Conservation (phyloP, 2,888 invertebrate species). For the Ormyrus nitidulus region DNA sequence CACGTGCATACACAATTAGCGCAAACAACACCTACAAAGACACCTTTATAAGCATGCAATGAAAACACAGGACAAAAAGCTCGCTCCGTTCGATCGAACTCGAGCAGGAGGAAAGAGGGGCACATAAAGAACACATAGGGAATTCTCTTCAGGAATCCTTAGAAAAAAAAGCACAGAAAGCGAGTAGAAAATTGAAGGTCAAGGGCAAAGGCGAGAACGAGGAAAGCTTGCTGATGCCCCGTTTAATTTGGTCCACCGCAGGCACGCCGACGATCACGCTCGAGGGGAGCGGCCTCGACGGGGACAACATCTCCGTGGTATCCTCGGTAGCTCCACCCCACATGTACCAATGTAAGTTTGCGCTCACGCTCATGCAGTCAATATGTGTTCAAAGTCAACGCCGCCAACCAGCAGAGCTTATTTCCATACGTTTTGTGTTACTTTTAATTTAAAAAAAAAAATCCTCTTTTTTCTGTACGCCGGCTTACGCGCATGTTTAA, state of each 20-base stretch:
- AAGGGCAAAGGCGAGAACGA: not conserved
- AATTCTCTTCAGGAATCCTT: not conserved
- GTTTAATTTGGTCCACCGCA: slow-evolving; percentile 58
- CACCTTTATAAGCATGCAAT: slow-evolving; percentile 36
- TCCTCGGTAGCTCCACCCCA: slow-evolving; percentile 82
- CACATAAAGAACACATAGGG: slow-evolving; percentile 29
- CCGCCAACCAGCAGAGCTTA: too few species aligned
- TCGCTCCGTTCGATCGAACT: slow-evolving; percentile 10
- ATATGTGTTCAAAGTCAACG: too few species aligned
- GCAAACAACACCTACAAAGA: slow-evolving; percentile 12
- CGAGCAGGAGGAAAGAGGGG: slow-evolving; percentile 7
- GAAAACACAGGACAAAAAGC: not conserved
- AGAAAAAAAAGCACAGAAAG: not conserved
- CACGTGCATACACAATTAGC: not conserved
- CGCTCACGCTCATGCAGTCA: not conserved
- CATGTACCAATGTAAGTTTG: slow-evolving; percentile 84
- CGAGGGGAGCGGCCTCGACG: slow-evolving; percentile 81
- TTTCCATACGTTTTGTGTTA: too few species aligned
- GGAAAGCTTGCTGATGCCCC: slow-evolving; percentile 1
- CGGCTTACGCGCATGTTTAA: not conserved
- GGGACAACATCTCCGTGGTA: slow-evolving; percentile 83
- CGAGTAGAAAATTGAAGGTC: not conserved
- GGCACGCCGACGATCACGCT: slow-evolving; percentile 75
- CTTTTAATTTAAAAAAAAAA: too few species aligned
- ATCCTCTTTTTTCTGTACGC: too few species aligned